Conservation (phyloP, 2,888 invertebrate species). For the Chouioia cunea region DNA sequence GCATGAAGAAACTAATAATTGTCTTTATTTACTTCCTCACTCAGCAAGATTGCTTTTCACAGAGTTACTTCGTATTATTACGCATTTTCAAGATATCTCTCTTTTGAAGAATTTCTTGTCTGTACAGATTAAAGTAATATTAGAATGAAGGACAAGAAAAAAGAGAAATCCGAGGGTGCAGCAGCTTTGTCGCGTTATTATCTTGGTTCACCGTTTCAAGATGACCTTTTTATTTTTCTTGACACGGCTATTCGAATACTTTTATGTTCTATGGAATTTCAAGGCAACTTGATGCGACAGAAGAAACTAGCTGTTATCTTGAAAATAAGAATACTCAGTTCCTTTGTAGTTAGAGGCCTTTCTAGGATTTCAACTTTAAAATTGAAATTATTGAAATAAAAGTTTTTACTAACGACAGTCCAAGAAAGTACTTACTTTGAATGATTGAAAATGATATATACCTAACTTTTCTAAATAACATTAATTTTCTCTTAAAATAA, state of each 20-base stretch:
- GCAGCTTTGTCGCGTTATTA: slow-evolving; percentile 18
- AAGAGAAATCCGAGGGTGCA: neutral
- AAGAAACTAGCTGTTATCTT: slow-evolving; percentile 28
- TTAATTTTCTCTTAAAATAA: no score
- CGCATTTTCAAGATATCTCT: neutral
- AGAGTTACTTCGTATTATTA: slow-evolving; percentile 13
- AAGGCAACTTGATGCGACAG: slow-evolving; percentile 23
- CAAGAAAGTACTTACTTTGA: no score
- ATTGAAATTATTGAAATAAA: no score
- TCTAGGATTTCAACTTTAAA: no score
- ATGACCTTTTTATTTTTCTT: neutral
- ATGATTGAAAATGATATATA: no score
- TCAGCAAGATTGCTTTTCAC: neutral
- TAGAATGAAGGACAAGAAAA: neutral
- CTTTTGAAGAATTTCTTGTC: neutral
- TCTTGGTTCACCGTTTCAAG: slow-evolving; percentile 11
- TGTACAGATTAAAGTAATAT: slow-evolving; percentile 4
- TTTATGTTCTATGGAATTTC: slow-evolving; percentile 5
- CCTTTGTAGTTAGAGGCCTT: no score
- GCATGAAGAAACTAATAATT: neutral
- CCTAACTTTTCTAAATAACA: no score
- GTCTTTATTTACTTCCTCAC: neutral
- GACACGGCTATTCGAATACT: slow-evolving; percentile 8
- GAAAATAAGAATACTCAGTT: slow-evolving; percentile 10
- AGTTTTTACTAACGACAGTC: no score